These are phyloP conservation scores for Cyprinella venusta DNA, from an alignment of 2,797 vertebrate genomes.

Conservation along the genomic window DNA sequence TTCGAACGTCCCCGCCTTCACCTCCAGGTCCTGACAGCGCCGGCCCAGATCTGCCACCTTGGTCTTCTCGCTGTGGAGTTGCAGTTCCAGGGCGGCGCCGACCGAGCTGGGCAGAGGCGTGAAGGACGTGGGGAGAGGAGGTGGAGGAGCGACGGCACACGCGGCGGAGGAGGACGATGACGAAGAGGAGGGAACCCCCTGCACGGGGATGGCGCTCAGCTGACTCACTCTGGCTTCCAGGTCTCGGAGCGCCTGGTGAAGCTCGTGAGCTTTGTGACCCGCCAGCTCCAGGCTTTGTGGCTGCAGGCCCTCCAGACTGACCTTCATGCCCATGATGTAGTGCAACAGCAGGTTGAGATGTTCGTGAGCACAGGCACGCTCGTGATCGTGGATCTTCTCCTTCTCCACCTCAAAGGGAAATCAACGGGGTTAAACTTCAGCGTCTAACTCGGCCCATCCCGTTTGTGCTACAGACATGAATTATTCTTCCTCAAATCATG, in stretches of 20 bases:
- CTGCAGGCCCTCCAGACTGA: slow-evolving; percentile 83
- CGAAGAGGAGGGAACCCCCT: slow-evolving; percentile 66
- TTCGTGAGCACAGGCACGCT: slow-evolving; percentile 84
- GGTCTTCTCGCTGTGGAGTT: slow-evolving; percentile 79
- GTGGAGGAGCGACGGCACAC: neutral
- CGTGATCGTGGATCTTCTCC: slow-evolving; percentile 87
- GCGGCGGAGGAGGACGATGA: slow-evolving; percentile 5
- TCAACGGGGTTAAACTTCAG: neutral
- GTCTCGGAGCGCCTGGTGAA: slow-evolving; percentile 80
- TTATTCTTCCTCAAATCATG: neutral
- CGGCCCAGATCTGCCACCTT: slow-evolving; percentile 80
- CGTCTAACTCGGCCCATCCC: neutral
- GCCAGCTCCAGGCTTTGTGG: slow-evolving; percentile 81
- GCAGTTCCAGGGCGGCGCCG: slow-evolving; percentile 76
- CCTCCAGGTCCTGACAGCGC: slow-evolving; percentile 86
- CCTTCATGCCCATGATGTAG: slow-evolving; percentile 85
- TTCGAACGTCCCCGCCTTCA: slow-evolving; percentile 91
- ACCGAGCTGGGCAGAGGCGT: slow-evolving; percentile 75
- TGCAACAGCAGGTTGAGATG: slow-evolving; percentile 91
- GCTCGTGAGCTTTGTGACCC: slow-evolving; percentile 79
- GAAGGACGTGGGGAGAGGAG: slow-evolving; percentile 70
- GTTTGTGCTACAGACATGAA: neutral
- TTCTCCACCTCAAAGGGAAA: slow-evolving; percentile 86
- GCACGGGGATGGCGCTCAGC: slow-evolving; percentile 66
- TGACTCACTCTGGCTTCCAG: slow-evolving; percentile 81